Base-by-base conservation (phyloP, 2,113 vertebrate genomes). In the Eidolon helvum region DNA sequence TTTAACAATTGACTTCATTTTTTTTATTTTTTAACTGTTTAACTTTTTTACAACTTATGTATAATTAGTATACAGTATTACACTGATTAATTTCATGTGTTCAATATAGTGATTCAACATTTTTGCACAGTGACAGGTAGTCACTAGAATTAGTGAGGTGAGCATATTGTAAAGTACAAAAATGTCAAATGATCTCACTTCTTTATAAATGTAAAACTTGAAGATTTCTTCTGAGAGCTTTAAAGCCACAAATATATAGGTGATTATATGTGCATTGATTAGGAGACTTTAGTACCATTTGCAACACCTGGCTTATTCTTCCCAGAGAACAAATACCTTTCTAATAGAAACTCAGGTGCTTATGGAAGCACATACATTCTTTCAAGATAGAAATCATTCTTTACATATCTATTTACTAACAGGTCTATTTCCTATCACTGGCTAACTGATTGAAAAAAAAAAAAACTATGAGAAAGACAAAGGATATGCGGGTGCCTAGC, bases 1-100 rank as follows among this genome's bases (percentile, higher is more conserved):
- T 65, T 87, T 21, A 94, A 87, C 14, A 45, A 80, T 95, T 91
- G 59, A 89, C 45, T n/a, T 78, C 57, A 68, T 96, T 97, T 96
- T 26, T 96, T 74, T 77, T 57, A 50, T 78, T 55, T 75, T 55
- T 8, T 9, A 74, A 79, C 12, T 15, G 38, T 79, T 80, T 30
- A 80, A 80, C 55, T 40, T 19, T 26, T 30, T 75, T 75, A 26
- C 19, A 30, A 74, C 19, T 57, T 55, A 80, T 40, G 53, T 16
- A 40, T 80, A 59, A 24, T 10, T 19, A 43, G 28, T 80, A 26
- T 30, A 80, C 38, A 80, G 24, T 82, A 43, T 30, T 43, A 82
- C 43, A 38, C 43, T 80, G 40, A 55, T 59, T 28, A 11, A 82
- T 43, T 82, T 82, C 38, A 33, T 38, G 30, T 43, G 9, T 43